Evolutionary conservation across 2,113 vertebrate genomes (phyloP), one percentile per base, ranked within the genome.

Genomic region (Carettochelys insculpta): DNA sequence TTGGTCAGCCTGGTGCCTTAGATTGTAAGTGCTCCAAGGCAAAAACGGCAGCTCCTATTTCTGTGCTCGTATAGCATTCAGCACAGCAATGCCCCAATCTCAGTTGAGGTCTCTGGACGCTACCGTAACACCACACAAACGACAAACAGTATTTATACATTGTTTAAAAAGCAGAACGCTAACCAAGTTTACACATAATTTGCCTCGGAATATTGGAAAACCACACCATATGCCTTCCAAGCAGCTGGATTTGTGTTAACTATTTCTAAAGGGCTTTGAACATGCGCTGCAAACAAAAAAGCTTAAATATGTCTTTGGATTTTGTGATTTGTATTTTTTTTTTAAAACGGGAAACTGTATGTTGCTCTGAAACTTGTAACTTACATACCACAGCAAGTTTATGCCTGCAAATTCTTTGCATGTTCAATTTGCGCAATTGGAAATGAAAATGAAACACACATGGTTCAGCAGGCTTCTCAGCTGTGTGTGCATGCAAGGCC

Each of bases 351-450:
- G 94, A 95, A 97, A 78, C 95, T 95, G 81, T 87, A 92, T 20
- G 90, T 94, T 96, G 95, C 96, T 94, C 73, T 77, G 92, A 96
- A 86, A 89, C 96, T 94, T 82, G 90, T 92, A 94, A 96, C 94
- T 95, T 86, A 82, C 87, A 86, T 75, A 84, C 6, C 88, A 77
- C 92, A 90, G 95, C 96, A 86, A 94, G 96, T 85, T 95, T 94
- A 90, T 58, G 92, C 96, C 93, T 91, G 93, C 90, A 73, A 95
- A 91, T 96, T 96, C 92, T 95, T 96, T 96, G 73, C 84, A 93
- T 52, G 76, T 83, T 93, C 73, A 82, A 94, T 90, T 91, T 89
- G 93, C 50, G 27, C 85, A 88, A 95, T 92, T 95, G 89, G 91
- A 96, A 92, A 41, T 53, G 47, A 91, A 87, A 96, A 94, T 86